phyloP scores from a whole-genome alignment of 2,888 invertebrate genomes.

The Poecilus cupreus region DNA sequence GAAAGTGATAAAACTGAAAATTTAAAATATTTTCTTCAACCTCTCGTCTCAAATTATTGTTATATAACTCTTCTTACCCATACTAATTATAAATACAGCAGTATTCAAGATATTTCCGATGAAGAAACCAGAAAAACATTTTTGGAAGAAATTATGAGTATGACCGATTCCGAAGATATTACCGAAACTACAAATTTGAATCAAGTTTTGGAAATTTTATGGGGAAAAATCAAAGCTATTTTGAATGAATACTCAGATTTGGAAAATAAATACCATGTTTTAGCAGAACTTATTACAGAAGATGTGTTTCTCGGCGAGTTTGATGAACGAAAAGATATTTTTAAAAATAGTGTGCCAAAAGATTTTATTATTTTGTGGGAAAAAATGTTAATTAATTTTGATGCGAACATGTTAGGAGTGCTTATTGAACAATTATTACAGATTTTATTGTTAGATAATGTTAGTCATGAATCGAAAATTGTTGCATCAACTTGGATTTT shows the following conservation, averaged over 20 bases:
- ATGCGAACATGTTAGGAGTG: conserved; percentile 73
- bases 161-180: conserved; percentile 63
- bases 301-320: conserved; percentile 68
- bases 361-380: conserved; percentile 73
- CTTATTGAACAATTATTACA: conserved; percentile 68
- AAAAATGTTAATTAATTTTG: conserved; percentile 75
- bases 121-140: conserved; percentile 66
- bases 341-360: conserved; percentile 64
- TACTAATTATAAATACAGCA: conserved; percentile 71
- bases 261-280: conserved; percentile 63
- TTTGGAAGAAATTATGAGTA: conserved; percentile 71
- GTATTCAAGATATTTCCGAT: conserved; percentile 71
- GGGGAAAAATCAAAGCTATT: conserved; percentile 56
- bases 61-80: conserved; percentile 72
- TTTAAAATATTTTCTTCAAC: conserved; percentile 68
- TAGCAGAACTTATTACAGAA: conserved; percentile 66
- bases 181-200: conserved; percentile 43
- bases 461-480: conserved; percentile 61
- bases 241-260: conserved; percentile 56
- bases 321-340: conserved; percentile 63
- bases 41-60: conserved; percentile 71
- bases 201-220: conserved; percentile 35
- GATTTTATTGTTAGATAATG: conserved; percentile 61
- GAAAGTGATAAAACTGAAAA: conserved; percentile 66
- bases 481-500: conserved; percentile 67